Conservation (phyloP, 2,888 invertebrate species). For the Agonopterix arenella region DNA sequence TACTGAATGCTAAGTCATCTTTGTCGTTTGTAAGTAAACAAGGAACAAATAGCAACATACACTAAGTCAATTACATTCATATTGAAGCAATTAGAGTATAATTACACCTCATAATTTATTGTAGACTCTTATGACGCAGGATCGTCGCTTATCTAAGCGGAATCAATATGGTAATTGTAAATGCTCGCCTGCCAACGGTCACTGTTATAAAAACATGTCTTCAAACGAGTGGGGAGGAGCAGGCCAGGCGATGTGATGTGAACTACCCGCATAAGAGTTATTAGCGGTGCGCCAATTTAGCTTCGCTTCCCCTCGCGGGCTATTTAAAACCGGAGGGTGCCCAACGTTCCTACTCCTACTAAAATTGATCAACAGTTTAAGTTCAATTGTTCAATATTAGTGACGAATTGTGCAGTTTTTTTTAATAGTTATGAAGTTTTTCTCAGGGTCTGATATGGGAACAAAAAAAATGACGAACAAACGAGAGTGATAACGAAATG, state of each 20-base stretch:
- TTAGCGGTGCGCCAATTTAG: slow-evolving; percentile 66
- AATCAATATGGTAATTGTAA: slow-evolving; percentile 60
- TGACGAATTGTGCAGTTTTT: too few species aligned
- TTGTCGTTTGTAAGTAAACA: background rate
- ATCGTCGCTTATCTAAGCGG: slow-evolving; percentile 40
- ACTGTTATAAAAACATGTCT: slow-evolving; percentile 25
- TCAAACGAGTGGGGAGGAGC: slow-evolving; percentile 26
- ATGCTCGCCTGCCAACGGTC: slow-evolving; percentile 40
- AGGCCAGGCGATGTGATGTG: slow-evolving; percentile 26
- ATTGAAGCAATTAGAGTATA: slow-evolving; percentile 24
- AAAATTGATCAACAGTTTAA: slow-evolving; percentile 45
- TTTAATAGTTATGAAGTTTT: too few species aligned
- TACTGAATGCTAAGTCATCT: background rate
- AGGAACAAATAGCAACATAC: slow-evolving; percentile 11
- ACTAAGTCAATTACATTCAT: slow-evolving; percentile 4
- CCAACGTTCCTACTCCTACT: slow-evolving; percentile 12
- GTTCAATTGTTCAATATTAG: slow-evolving; percentile 11
- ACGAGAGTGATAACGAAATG: too few species aligned
- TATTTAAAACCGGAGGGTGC: slow-evolving; percentile 61
- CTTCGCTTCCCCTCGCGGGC: slow-evolving; percentile 46
- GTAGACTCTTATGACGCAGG: slow-evolving; percentile 9
- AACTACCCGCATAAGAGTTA: slow-evolving; percentile 64
- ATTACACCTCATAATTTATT: slow-evolving; percentile 26
- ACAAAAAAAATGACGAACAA: too few species aligned
- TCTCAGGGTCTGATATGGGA: too few species aligned